These are phyloP conservation scores for Himalopsyche kuldschensis DNA, from an alignment of 2,888 invertebrate species.

Conservation along the genomic window DNA sequence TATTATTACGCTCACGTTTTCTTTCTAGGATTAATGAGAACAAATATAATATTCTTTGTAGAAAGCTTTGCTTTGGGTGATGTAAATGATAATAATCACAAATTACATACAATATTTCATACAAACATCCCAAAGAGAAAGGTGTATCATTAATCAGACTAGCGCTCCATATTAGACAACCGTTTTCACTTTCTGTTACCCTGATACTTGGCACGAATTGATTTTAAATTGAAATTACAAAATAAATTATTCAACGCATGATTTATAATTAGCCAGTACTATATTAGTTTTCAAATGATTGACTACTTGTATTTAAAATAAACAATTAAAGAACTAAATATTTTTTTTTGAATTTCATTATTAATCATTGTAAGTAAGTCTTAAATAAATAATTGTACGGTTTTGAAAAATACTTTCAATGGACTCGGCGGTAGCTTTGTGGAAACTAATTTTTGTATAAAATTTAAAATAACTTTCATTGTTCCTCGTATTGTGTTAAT, in stretches of 20 bases:
- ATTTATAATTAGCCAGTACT: no score
- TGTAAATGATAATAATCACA: background rate
- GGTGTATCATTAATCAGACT: background rate
- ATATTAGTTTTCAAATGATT: no score
- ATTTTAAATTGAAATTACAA: background rate
- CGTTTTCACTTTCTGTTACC: background rate
- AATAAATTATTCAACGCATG: background rate
- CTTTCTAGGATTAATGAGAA: background rate
- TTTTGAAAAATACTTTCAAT: no score
- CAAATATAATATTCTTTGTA: background rate
- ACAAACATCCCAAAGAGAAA: background rate
- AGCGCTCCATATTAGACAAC: background rate
- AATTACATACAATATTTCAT: background rate
- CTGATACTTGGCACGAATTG: background rate
- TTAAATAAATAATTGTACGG: no score
- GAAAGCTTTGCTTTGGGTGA: background rate
- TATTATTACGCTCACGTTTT: background rate
- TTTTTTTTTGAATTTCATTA: no score
- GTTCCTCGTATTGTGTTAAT: no score
- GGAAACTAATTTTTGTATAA: no score
- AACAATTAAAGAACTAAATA: no score
- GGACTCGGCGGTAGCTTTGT: no score
- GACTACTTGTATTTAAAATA: no score
- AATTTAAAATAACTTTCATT: no score
- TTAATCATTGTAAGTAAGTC: no score